Base-by-base conservation (phyloP, 2,113 vertebrate species). In the Phainopepla nitens region DNA sequence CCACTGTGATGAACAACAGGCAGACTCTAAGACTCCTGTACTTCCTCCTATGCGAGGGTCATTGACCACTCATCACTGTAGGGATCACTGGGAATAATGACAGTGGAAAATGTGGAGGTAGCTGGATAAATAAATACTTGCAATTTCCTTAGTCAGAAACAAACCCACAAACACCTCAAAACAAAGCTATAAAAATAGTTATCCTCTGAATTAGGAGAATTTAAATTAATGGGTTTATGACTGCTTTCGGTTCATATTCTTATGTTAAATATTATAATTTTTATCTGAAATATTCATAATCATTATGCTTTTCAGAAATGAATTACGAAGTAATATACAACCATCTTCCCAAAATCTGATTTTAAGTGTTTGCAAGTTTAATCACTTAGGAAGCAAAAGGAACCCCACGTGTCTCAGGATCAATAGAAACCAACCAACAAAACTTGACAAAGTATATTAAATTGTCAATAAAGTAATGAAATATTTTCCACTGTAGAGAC, bases 41-140 rank as follows among this genome's bases (percentile, higher is more conserved):
- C 66, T n/a, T 94, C 82, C 78, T 82, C 78, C 41, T n/a, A 7
- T 42, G 36, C 1, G 1, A 35, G 57, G 77, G 77, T 87, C 92
- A 89, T 8, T 82, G 82, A 61, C 57, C 87, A 95, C 92, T 96
- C 95, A 93, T 58, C 90, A 89, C 93, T 79, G 69, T 42, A 80
- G 61, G 87, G 73, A 82, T 87, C 71, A 72, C 18, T 66, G 70
- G 61, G 47, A 89, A 75, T 82, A 87, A 96, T 62, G 71, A 83
- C 7, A 27, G 31, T 49, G 25, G 66, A 71, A 71, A 85, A 91
- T 11, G 11, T 33, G 45, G 27, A 81, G 17, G 35, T 20, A 69
- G 50, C 22, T 44, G 44, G 18, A 68, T 53, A 82, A 89, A 90
- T 70, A 87, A 85, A 64, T 75, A 89, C 35, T 87, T 85, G 27